Evolutionary conservation across 2,888 invertebrate genomes (phyloP), one percentile per base, ranked within the genome.

Genomic region (Pimpla rufipes): DNA sequence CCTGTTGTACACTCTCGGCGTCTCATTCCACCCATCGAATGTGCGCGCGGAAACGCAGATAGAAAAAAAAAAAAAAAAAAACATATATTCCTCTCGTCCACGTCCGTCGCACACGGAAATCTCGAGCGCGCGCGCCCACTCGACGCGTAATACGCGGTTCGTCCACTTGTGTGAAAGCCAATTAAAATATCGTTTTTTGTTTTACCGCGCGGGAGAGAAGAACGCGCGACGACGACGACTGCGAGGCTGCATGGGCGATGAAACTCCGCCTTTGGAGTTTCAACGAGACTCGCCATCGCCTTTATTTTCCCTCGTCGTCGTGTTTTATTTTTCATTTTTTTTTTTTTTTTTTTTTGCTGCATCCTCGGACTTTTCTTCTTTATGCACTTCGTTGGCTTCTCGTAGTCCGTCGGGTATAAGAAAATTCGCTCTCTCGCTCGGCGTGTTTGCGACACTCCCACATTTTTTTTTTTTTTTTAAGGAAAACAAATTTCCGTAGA

Each of bases 121-220:
- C 0, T 29, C 8, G n/a, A n/a, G n/a, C n/a, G n/a, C n/a, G n/a
- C n/a, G n/a, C n/a, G n/a, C n/a, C n/a, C n/a, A n/a, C n/a, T n/a
- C n/a, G 1, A 10, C 10, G 66, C 10, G 40, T 55, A 35, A 71
- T 78, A 71, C 37, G 18, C 29, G 42, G 52, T 70, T 64, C 70
- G 52, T 71, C 52, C 70, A 10, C 18, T 64, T 40, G 21, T 23
- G 23, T 40, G 62, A n/a, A 42, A 55, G 64, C 55, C 64, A 71
- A 78, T 64, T 52, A 64, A 50, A 78, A 62, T 78, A 62, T 68
- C 59, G 11, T 59, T 45, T 77, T 77, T 8, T 21, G 2, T 52
- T 52, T 18, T 21, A 7, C 52, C 57, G 55, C 42, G 52, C 57
- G 21, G 42, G 10, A n/a, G 37, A 73, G 29, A 79, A 29, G 7